Evolutionary conservation across 2,113 vertebrate genomes (phyloP).

Genomic region (Synchiropus splendidus): DNA sequence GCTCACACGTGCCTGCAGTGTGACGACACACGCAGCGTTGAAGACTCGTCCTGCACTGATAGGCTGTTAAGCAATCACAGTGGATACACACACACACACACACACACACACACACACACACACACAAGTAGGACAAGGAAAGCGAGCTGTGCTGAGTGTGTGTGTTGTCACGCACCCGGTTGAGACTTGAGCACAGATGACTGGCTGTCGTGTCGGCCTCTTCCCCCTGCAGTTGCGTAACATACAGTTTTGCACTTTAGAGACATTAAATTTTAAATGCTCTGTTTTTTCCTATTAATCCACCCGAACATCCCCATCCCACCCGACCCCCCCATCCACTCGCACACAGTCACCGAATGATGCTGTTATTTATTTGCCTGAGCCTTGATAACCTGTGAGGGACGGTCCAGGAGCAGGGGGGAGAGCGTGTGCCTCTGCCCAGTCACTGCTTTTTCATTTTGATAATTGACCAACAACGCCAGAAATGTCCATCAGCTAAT

Average conservation of each 20-base stretch:
- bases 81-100: not conserved
- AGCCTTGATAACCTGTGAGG: conserved; percentile 27
- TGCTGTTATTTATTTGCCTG: conserved; percentile 23
- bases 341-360: conserved; percentile 20
- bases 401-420: conserved; percentile 30
- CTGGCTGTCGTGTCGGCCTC: conserved; percentile 31
- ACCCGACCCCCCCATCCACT: too few relatives aligned
- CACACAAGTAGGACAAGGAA: conserved; percentile 15
- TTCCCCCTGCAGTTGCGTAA: conserved; percentile 56
- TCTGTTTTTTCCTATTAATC: conserved; percentile 53
- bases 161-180: conserved; percentile 26
- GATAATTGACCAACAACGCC: conserved; percentile 65
- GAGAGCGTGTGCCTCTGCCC: conserved; percentile 42
- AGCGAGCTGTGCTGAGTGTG: conserved; percentile 11
- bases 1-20: conserved; percentile 17
- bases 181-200: conserved; percentile 38
- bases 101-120: not conserved
- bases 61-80: conserved; percentile 25
- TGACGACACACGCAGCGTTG: not conserved
- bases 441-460: conserved; percentile 65
- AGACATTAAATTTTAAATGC: conserved; percentile 62
- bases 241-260: conserved; percentile 61
- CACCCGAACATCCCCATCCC: too few relatives aligned
- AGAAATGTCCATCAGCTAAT: conserved; percentile 71
- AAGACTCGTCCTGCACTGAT: conserved; percentile 23